phyloP scores from a whole-genome alignment of 1,140 invertebrate species.

The Tetragnatha versicolor region DNA sequence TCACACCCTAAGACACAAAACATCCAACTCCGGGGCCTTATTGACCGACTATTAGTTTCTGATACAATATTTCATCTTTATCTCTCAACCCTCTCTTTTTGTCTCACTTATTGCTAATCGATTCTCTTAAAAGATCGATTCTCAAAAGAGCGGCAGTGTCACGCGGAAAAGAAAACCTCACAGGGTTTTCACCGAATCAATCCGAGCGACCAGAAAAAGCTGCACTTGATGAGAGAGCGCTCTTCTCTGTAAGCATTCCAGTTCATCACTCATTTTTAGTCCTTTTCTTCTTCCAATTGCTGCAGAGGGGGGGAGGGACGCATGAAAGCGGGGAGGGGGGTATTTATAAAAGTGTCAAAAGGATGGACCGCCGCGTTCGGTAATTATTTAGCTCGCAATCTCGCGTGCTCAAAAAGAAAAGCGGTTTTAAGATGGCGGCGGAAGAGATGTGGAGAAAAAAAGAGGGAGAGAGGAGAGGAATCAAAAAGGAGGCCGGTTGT shows the following conservation, averaged over 20 bases:
- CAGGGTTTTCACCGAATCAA: conserved; percentile 33
- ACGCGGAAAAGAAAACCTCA: neutral
- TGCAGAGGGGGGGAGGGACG: too few relatives aligned
- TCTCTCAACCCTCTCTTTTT: conserved; percentile 21
- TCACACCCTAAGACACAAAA: too few relatives aligned
- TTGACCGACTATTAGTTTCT: conserved; percentile 1
- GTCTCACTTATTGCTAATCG: conserved; percentile 53
- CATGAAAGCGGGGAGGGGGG: neutral
- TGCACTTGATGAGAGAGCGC: conserved; percentile 35
- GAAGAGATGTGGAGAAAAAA: too few relatives aligned
- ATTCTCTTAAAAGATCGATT: conserved; percentile 5
- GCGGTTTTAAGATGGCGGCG: neutral
- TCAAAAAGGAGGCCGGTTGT: conserved; percentile 42
- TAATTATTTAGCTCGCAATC: conserved; percentile 52
- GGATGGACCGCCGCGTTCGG: conserved; percentile 45
- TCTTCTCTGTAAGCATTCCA: conserved; percentile 32
- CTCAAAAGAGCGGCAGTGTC: neutral
- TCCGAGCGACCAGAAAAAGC: conserved; percentile 10
- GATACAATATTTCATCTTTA: conserved; percentile 46
- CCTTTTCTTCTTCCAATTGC: conserved; percentile 15
- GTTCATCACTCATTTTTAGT: conserved; percentile 46
- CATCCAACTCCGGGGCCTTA: too few relatives aligned
- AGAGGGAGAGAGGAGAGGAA: neutral
- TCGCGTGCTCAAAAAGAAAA: conserved; percentile 40
- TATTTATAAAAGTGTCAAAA: conserved; percentile 49